Percentiles rank a stretch among this genome's conserved stretches.
phyloP scores from a whole-genome alignment of 1,140 invertebrate species.

The Trichonephila clavipes region DNA sequence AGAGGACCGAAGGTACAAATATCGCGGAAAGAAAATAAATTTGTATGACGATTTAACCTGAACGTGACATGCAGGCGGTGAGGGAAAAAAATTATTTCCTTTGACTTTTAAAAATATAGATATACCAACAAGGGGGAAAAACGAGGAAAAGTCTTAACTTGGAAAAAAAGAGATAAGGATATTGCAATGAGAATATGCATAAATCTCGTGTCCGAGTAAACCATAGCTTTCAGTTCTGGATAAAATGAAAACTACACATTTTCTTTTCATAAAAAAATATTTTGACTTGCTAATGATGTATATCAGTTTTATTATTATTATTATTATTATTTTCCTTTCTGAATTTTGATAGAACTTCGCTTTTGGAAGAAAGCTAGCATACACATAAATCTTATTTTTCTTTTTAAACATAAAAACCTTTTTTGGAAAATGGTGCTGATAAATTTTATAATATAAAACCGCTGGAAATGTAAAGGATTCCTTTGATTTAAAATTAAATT shows the following conservation, averaged over 20 bases:
- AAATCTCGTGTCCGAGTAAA: background rate
- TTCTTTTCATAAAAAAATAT: background rate
- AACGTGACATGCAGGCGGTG: background rate
- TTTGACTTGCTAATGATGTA: no score
- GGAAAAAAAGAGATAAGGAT: background rate
- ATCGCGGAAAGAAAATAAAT: slow-evolving; percentile 27
- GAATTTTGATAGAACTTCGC: no score
- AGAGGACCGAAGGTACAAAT: background rate
- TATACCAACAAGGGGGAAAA: background rate
- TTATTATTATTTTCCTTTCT: no score
- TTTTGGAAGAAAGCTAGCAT: no score
- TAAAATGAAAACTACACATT: background rate
- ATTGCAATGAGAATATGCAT: background rate
- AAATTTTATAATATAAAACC: no score
- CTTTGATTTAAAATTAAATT: no score
- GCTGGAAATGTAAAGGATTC: no score
- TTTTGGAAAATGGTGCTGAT: no score
- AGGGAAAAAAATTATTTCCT: background rate
- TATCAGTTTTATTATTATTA: no score
- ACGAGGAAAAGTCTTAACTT: background rate
- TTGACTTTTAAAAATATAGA: background rate
- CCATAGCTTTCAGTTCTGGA: background rate
- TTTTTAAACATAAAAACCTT: no score
- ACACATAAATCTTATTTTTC: no score
- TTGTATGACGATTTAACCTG: slow-evolving; percentile 20